phyloP scores from a whole-genome alignment of 2,888 invertebrate species.

The Tipula unca region DNA sequence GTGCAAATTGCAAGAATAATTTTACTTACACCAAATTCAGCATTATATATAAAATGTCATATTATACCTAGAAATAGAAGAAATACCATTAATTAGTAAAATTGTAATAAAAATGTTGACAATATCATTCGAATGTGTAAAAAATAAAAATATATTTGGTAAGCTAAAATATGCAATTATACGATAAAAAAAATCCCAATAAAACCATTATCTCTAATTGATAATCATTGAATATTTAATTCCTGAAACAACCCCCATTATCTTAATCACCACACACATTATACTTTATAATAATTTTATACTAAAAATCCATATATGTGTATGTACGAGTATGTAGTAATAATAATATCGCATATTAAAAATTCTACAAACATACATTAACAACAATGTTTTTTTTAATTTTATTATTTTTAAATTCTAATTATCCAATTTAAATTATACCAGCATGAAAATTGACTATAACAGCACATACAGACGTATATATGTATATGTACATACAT shows the following conservation, averaged over 20 bases:
- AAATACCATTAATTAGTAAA: too few species aligned
- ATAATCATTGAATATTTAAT: constrained; percentile 14
- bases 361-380: background rate
- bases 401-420: constrained; percentile 14
- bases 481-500: background rate
- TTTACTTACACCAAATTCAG: background rate
- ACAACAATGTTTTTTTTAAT: constrained; percentile 14
- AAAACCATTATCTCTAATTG: background rate
- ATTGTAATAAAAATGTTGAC: too few species aligned
- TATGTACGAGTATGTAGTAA: too few species aligned
- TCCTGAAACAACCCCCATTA: background rate
- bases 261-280: background rate
- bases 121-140: too few species aligned
- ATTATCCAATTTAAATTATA: constrained; percentile 14
- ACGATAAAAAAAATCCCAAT: background rate
- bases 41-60: background rate
- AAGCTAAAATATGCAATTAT: too few species aligned
- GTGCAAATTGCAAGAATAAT: background rate
- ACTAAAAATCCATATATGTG: background rate
- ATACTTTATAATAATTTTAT: background rate
- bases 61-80: too few species aligned
- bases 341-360: background rate
- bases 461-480: background rate
- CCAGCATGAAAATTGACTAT: background rate
- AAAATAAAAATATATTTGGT: too few species aligned